Conservation (phyloP, 1,140 invertebrate genomes). For the Monomorium pharaonis region DNA sequence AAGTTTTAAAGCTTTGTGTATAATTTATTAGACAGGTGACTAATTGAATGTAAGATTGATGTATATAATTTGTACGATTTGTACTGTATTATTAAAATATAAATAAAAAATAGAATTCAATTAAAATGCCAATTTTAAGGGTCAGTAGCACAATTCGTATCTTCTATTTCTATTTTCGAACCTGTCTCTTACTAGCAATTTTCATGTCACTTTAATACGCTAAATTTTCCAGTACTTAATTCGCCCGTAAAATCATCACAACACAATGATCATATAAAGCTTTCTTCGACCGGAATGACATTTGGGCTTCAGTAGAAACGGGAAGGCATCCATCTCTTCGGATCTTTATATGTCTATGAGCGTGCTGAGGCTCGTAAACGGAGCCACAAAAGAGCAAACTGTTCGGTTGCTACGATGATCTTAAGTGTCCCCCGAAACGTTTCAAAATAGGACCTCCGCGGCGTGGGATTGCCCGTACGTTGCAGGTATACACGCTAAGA, state of each 20-base stretch:
- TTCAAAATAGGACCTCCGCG: conserved; percentile 72
- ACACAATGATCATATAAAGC: conserved; percentile 56
- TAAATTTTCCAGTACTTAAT: conserved; percentile 48
- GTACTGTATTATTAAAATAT: too few relatives aligned
- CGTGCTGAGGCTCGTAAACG: conserved; percentile 45
- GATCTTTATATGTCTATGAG: neutral
- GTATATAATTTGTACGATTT: too few relatives aligned
- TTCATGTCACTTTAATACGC: conserved; percentile 17
- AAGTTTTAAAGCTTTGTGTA: neutral
- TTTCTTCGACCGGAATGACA: conserved; percentile 61
- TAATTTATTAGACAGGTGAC: neutral
- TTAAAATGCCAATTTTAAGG: neutral
- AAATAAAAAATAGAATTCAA: neutral
- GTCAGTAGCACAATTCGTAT: neutral
- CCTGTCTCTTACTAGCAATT: neutral
- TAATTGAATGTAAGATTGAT: neutral
- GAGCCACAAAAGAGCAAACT: conserved; percentile 78
- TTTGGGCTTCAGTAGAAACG: neutral
- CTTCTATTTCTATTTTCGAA: neutral
- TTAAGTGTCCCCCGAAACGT: conserved; percentile 75
- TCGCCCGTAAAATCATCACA: conserved; percentile 46
- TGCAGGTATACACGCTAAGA: conserved; percentile 72
- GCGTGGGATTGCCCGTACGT: conserved; percentile 50
- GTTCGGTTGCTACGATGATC: conserved; percentile 59
- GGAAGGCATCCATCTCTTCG: conserved; percentile 63